Conservation (phyloP, 2,888 invertebrate genomes). For the Minunthozetes semirufus region DNA sequence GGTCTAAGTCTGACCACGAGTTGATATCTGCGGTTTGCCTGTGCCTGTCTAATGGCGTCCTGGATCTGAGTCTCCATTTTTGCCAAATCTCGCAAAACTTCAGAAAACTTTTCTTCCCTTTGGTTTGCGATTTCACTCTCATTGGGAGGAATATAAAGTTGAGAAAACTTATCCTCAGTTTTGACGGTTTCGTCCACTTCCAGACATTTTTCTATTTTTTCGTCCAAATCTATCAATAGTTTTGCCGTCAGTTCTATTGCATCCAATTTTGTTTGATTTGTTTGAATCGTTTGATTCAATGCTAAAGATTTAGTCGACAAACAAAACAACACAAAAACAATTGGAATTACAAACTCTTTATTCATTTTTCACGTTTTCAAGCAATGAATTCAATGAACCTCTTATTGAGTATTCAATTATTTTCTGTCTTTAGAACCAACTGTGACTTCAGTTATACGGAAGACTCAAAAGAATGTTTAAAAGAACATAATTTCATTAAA, state of each 20-base stretch:
- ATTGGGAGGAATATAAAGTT: neutral
- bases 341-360: neutral
- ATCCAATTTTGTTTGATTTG: no score
- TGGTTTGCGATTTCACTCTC: neutral
- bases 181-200: neutral
- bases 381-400: neutral
- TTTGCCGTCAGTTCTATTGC: conserved; percentile 22
- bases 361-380: neutral
- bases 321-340: neutral
- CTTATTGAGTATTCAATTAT: neutral
- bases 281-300: no score
- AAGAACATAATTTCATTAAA: neutral
- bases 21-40: conserved; percentile 24
- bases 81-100: conserved; percentile 29
- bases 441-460: neutral
- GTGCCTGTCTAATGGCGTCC: conserved; percentile 30
- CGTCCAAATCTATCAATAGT: conserved; percentile 30
- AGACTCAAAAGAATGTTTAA: neutral
- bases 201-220: conserved; percentile 23
- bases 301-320: neutral
- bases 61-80: conserved; percentile 31
- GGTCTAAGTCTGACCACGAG: conserved; percentile 30
- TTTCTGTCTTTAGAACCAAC: neutral
- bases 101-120: conserved; percentile 33
- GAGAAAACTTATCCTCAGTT: neutral